Conservation (phyloP, 2,888 invertebrate genomes). For the Rhingia rostrata region DNA sequence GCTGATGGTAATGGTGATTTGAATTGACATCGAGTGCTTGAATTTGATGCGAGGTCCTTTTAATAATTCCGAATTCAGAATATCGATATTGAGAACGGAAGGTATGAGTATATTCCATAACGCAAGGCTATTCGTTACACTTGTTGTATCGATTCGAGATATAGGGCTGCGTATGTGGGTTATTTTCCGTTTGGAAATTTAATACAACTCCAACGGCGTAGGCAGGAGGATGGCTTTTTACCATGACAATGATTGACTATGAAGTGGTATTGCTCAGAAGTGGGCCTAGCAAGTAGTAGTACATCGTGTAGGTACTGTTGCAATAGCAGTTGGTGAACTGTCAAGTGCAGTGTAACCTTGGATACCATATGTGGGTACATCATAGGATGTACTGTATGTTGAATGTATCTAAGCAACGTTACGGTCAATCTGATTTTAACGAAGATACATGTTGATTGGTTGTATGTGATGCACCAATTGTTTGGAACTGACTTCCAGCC, state of each 20-base stretch:
- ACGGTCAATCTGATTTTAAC: too few species aligned
- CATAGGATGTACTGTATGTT: too few species aligned
- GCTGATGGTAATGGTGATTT: constrained; percentile 57
- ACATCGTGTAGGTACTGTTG: background rate
- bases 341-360: constrained; percentile 23
- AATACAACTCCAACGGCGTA: constrained; percentile 6
- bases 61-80: constrained; percentile 52
- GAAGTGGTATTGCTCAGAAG: constrained; percentile 13
- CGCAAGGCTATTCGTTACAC: constrained; percentile 36
- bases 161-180: constrained; percentile 15
- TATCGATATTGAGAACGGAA: constrained; percentile 16
- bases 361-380: background rate
- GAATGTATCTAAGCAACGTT: too few species aligned
- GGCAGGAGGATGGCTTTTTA: constrained; percentile 7
- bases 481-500: too few species aligned
- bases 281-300: background rate
- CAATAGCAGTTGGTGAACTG: constrained; percentile 2
- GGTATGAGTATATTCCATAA: background rate
- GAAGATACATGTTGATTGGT: too few species aligned
- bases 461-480: too few species aligned
- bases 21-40: constrained; percentile 51
- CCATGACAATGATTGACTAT: constrained; percentile 59
- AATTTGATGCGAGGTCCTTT: constrained; percentile 53
- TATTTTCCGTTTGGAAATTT: constrained; percentile 15
- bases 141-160: constrained; percentile 27